Conservation (phyloP, 2,888 invertebrate species). For the Helobdella robusta region DNA sequence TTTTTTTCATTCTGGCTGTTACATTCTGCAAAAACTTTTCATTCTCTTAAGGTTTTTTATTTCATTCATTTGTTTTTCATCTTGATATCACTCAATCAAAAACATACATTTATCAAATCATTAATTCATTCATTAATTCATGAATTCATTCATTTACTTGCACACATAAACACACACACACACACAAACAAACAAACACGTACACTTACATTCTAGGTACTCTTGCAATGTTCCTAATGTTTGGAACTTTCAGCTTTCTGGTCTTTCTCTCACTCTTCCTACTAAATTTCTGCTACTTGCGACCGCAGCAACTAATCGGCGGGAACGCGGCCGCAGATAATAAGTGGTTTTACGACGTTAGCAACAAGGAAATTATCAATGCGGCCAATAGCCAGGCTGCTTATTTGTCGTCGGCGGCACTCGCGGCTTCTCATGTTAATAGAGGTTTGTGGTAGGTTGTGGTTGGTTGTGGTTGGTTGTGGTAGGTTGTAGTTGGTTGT, state of each 20-base stretch:
- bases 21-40: too few species aligned
- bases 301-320: conserved; percentile 19
- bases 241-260: conserved; percentile 22
- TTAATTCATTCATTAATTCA: too few species aligned
- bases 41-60: too few species aligned
- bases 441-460: too few species aligned
- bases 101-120: background rate
- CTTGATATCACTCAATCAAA: background rate
- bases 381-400: background rate
- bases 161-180: background rate
- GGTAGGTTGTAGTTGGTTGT: too few species aligned
- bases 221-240: conserved; percentile 17
- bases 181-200: background rate
- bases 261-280: conserved; percentile 19
- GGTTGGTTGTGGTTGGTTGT: too few species aligned
- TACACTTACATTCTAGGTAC: conserved; percentile 14
- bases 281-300: conserved; percentile 23
- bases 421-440: background rate
- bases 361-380: conserved; percentile 23
- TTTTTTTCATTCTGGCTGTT: too few species aligned
- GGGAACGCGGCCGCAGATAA: background rate
- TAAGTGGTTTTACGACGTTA: conserved; percentile 23
- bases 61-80: too few species aligned
- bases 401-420: background rate
- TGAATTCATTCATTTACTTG: too few species aligned